Evolutionary conservation across 1,140 invertebrate species (phyloP), one percentile per base, ranked within the genome.

Genomic region (Lordiphosa collinella): DNA sequence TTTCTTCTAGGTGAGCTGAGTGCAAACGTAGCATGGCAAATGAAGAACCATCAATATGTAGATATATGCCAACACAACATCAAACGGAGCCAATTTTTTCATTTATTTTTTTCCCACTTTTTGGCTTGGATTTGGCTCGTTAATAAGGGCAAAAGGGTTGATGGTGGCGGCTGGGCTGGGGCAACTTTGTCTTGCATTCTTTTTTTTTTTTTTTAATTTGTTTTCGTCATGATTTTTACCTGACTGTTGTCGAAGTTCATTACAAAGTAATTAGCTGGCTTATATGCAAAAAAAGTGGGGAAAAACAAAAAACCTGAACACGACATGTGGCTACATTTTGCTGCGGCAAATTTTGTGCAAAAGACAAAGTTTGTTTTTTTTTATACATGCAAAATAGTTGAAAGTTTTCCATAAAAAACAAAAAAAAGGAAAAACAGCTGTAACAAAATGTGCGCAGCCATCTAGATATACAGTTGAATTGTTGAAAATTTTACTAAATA

Each of bases 201-300:
- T 65, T 72, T 71, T 72, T 18, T 18, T 18, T 18, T 18, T 49
- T 66, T 72, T 72, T 72, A 65, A 54, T 72, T 67, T 72, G 55
- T 73, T 58, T 63, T 53, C 54, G 34, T 53, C 65, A 59, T 63
- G 47, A 65, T 71, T 72, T 61, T 13, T 36, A 36, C 9, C 14
- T 29, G 31, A 38, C 40, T 16, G 4, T 84, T 84, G 78, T 78
- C 68, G 67, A 84, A 85, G 73, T 84, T 84, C 78, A 84, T 84
- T 84, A 78, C 78, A 78, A 85, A 84, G 79, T 84, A 84, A 84
- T 84, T 84, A 84, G 68, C 72, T 38, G 57, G 55, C 66, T 59
- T 59, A 75, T 70, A 75, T 75, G 60, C 64, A 74, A 67, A 60
- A 53, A 37, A 32, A 46, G 38, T 12, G 22, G 16, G 16, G 3